These are phyloP conservation scores for Dasypus novemcinctus DNA, from an alignment of 2,113 vertebrate species.

Conservation along the genomic window DNA sequence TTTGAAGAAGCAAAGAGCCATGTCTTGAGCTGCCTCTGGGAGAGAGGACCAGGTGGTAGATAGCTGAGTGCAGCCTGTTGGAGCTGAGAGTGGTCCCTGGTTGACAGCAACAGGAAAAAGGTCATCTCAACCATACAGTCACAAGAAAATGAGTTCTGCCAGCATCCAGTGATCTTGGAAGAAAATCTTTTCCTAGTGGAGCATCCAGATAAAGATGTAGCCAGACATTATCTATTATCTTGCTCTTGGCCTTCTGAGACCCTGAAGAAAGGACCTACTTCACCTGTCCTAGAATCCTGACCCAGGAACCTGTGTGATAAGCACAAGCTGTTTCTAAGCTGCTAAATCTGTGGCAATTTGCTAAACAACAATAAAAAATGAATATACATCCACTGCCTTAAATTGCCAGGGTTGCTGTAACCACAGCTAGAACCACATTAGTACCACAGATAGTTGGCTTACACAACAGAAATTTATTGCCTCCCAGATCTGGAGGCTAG, in stretches of 20 bases:
- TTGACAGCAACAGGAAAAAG: background rate
- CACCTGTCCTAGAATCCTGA: background rate
- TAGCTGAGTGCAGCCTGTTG: background rate
- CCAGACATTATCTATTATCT: background rate
- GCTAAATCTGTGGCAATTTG: background rate
- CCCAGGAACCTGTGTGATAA: background rate
- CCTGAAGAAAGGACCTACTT: background rate
- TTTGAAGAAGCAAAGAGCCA: background rate
- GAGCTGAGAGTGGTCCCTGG: background rate
- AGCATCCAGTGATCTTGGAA: background rate
- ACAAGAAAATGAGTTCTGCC: background rate
- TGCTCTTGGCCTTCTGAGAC: background rate
- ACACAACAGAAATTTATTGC: no score
- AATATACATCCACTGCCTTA: background rate
- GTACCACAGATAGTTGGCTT: no score
- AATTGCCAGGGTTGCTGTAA: no score
- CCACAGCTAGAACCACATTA: no score
- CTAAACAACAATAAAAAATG: background rate
- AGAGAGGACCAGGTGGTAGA: background rate
- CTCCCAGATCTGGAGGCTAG: no score
- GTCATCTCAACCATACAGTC: background rate
- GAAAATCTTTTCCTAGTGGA: background rate
- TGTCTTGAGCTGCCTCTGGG: background rate
- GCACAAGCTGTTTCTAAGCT: background rate
- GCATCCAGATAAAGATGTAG: background rate